Conservation (phyloP, 2,888 invertebrate genomes). For the Leucophenga maculata region DNA sequence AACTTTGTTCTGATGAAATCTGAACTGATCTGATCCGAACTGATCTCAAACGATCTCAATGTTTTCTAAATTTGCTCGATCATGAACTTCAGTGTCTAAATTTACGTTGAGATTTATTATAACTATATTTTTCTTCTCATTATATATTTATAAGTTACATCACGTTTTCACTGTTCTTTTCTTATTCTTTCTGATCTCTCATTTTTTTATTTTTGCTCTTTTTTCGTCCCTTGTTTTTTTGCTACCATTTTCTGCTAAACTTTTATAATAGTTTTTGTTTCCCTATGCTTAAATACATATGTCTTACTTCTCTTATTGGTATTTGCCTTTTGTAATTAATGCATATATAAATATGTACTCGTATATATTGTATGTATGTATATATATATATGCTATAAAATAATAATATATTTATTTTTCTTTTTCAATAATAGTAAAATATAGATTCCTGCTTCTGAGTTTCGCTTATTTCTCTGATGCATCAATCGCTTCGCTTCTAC, state of each 20-base stretch:
- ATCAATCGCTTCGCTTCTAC: no score
- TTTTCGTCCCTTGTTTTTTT: no score
- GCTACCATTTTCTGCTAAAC: no score
- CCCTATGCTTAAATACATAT: slow-evolving; percentile 2
- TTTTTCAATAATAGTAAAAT: slow-evolving; percentile 12
- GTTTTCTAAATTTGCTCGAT: no score
- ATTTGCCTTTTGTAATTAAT: background rate
- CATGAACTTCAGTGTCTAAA: background rate
- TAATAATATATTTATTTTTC: background rate
- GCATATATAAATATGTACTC: background rate
- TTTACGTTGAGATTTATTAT: slow-evolving; percentile 15
- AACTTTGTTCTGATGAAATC: no score
- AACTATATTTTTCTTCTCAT: slow-evolving; percentile 8
- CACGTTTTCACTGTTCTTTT: slow-evolving; percentile 65
- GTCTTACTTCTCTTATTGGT: slow-evolving; percentile 11
- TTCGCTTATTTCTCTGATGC: background rate
- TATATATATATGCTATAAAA: background rate
- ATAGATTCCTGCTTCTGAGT: slow-evolving; percentile 18
- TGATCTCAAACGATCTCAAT: no score
- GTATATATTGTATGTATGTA: background rate
- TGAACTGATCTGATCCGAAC: no score
- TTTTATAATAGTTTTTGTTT: no score
- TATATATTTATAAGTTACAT: slow-evolving; percentile 59
- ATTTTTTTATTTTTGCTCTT: no score
- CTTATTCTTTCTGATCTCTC: background rate